These are phyloP conservation scores for Idaea dimidiata DNA, from an alignment of 2,888 invertebrate genomes.

Conservation along the genomic window DNA sequence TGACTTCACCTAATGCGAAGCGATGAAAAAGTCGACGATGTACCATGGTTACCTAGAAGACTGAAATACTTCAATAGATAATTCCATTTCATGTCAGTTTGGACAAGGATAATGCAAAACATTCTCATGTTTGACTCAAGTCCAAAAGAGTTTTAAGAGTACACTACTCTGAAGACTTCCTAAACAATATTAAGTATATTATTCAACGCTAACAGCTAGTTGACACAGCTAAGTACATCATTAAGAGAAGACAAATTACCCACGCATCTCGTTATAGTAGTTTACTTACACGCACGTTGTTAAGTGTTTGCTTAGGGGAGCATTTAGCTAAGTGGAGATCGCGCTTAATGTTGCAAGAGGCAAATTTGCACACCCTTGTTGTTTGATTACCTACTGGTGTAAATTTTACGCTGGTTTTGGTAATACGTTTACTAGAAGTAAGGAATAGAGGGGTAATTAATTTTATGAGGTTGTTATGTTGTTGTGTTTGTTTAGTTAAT, in stretches of 20 bases:
- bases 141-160: neutral
- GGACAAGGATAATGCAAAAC: too few species aligned
- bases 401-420: slow-evolving; percentile 23
- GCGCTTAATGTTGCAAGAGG: slow-evolving; percentile 40
- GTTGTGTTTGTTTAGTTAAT: neutral
- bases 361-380: slow-evolving; percentile 40
- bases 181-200: neutral
- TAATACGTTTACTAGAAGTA: neutral
- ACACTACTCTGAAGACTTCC: neutral
- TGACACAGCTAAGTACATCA: slow-evolving; percentile 15
- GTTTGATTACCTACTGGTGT: slow-evolving; percentile 37
- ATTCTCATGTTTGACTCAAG: too few species aligned
- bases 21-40: too few species aligned
- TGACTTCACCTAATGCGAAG: too few species aligned
- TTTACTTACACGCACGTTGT: slow-evolving; percentile 33
- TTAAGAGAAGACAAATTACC: slow-evolving; percentile 26
- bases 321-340: slow-evolving; percentile 38
- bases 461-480: neutral
- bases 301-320: slow-evolving; percentile 42
- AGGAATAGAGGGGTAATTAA: neutral
- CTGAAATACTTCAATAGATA: too few species aligned
- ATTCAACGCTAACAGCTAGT: slow-evolving; percentile 3
- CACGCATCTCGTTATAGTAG: slow-evolving; percentile 30
- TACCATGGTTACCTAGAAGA: too few species aligned
- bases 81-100: too few species aligned